Base-by-base conservation (phyloP, 2,113 vertebrate species). In the Boleophthalmus pectinirostris region DNA sequence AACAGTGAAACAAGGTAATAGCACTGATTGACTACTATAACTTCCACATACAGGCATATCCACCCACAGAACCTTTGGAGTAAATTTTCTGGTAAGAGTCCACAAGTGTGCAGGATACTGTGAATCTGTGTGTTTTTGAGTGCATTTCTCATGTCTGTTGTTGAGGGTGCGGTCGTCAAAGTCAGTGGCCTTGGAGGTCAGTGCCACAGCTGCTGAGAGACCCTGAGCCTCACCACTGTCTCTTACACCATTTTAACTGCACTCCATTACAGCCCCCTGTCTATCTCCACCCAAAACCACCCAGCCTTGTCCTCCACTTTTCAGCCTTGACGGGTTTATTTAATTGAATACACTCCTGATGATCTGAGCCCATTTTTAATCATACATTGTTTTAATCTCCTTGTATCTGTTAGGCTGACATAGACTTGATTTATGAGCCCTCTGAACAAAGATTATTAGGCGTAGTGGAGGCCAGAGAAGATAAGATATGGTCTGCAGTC, bases 191-290 rank as follows among this genome's bases (percentile, higher is more conserved):
- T 72, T 79, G 43, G 56, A 86, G 87, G 83, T 84, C 84, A 56
- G 71, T 69, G 63, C 81, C 90, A 85, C 91, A 93, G 90, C 88
- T 87, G 84, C 85, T 85, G 75, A 49, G 1, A 77, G 82, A 88
- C 86, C 88, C 87, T 33, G 82, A 84, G 85, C 85, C 85, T 83
- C 71, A 74, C 60, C 58, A 79, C 73, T 49, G 72, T 69, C 67
- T 68, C 51, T 78, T 78, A 73, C 66, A 70, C 18, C 72, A 67
- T 77, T 85, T 70, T 61, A 82, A 43, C 74, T 68, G 12, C 47
- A 78, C 54, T 60, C 57, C 75, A 61, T 78, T 72, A 67, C 51
- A 61, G 70, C 68, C 35, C 81, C 46, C 51, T n/a, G 33, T 47
- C 58, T 53, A 16, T 70, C 70, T 56, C 56, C 77, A 73, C 80